Evolutionary conservation across 2,888 invertebrate species (phyloP), one percentile per base, ranked within the genome.

Genomic region (Neoascia interrupta): DNA sequence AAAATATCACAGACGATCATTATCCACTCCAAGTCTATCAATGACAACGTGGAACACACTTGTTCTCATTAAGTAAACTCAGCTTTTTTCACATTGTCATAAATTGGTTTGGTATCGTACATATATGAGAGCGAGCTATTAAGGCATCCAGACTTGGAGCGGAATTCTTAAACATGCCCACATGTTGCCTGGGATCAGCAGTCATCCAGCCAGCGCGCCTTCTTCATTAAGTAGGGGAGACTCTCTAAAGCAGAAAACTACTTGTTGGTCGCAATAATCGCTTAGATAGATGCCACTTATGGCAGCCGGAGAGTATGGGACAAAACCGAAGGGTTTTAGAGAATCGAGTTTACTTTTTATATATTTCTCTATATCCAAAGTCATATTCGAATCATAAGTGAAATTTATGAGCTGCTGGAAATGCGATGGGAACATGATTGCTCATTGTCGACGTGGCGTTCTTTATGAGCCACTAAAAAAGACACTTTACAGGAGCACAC

Each of bases 401-500:
- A 61, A 73, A 79, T 79, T 79, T 79, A 79, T 73, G 66, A 79
- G 79, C 79, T 79, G 79, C 79, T 72, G 79, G 56, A 73, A 73
- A 79, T 79, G 79, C 66, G 73, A 79, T 79, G 79, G 79, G 79
- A 79, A 73, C 66, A 73, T 73, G 79, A 79, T 79, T 79, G 73
- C 79, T 68, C 79, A 79, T 68, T 51, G 31, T 63, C 41, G 53
- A 34, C 39, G 49, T 61, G 66, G 54, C 51, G 56, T 79, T 79
- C 68, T 79, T 79, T 79, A 79, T 56, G 79, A 79, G 61, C 79
- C 68, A 79, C 73, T 73, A 79, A 79, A 79, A 68, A 56, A 73
- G 66, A 79, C 73, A 79, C 73, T 79, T 56, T 61, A 61, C 39
- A 18, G 36, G 13, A 60, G 37, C 19, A 47, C 49, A 39, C 58